phyloP scores from a whole-genome alignment of 2,888 invertebrate genomes.

The Leucoptera coffeella region DNA sequence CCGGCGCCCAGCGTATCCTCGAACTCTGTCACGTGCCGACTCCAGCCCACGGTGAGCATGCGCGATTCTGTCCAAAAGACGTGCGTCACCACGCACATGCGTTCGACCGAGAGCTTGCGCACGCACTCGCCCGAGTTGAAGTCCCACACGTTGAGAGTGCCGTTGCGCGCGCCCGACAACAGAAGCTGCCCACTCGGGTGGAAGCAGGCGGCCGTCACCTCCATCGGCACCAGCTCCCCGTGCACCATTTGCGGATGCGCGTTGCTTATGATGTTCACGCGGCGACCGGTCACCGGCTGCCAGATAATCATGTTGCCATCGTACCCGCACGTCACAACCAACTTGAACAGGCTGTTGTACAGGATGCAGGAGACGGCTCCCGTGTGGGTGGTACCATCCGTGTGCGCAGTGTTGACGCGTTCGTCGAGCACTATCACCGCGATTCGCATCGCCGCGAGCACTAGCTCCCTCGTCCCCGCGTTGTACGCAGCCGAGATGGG shows the following conservation, averaged over 20 bases:
- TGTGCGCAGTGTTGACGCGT: constrained; percentile 58
- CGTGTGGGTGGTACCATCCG: constrained; percentile 68
- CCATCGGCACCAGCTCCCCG: constrained; percentile 61
- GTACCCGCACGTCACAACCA: constrained; percentile 69
- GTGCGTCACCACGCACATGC: constrained; percentile 51
- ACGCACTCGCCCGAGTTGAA: constrained; percentile 74
- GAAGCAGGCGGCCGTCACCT: constrained; percentile 73
- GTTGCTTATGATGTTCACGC: constrained; percentile 60
- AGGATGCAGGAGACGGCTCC: constrained; percentile 65
- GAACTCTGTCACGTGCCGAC: constrained; percentile 65
- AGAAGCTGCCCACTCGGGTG: constrained; percentile 68
- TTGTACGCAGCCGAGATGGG: constrained; percentile 61
- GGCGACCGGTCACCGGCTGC: constrained; percentile 64
- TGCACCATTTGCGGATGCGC: constrained; percentile 63
- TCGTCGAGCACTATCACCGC: constrained; percentile 59
- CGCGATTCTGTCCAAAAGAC: constrained; percentile 58
- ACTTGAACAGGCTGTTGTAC: constrained; percentile 70
- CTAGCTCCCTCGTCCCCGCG: constrained; percentile 56
- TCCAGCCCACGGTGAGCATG: constrained; percentile 76
- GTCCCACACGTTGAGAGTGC: constrained; percentile 63
- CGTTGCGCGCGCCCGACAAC: constrained; percentile 73
- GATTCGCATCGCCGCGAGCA: constrained; percentile 62
- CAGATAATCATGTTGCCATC: constrained; percentile 79
- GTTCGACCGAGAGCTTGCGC: constrained; percentile 58
- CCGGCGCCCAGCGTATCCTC: constrained; percentile 49